phyloP scores from a whole-genome alignment of 2,113 vertebrate species.

The Isurus oxyrinchus region DNA sequence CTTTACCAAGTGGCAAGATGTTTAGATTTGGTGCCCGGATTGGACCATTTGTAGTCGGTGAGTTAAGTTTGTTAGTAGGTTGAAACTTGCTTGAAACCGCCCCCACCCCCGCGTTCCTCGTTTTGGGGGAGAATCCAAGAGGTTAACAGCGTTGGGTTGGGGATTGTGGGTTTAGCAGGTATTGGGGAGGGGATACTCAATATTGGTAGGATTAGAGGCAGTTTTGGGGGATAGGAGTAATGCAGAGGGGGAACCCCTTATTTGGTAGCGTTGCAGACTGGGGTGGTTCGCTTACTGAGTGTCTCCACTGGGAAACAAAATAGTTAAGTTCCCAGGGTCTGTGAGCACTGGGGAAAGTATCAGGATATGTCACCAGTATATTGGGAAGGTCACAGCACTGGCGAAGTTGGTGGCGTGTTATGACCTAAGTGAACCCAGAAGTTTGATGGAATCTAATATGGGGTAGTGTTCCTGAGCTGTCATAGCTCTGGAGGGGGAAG shows the following conservation, averaged over 20 bases:
- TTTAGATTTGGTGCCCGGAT: not conserved
- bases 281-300: not conserved
- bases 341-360: not conserved
- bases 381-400: not conserved
- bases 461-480: not conserved
- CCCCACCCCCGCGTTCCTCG: not conserved
- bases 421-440: not conserved
- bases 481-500: not conserved
- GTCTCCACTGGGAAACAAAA: not conserved
- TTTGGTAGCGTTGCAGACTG: not conserved
- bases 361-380: not conserved
- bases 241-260: not conserved
- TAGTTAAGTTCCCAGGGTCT: not conserved
- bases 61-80: not conserved
- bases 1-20: not conserved
- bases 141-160: not conserved
- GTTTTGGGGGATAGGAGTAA: not conserved
- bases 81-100: not conserved
- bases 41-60: not conserved
- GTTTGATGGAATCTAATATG: not conserved
- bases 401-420: not conserved
- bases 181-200: not conserved
- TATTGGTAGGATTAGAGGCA: not conserved
- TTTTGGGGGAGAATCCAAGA: not conserved
- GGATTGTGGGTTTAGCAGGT: not conserved